These are phyloP conservation scores for Aphelocoma coerulescens DNA, from an alignment of 2,113 vertebrate genomes.

Conservation along the genomic window DNA sequence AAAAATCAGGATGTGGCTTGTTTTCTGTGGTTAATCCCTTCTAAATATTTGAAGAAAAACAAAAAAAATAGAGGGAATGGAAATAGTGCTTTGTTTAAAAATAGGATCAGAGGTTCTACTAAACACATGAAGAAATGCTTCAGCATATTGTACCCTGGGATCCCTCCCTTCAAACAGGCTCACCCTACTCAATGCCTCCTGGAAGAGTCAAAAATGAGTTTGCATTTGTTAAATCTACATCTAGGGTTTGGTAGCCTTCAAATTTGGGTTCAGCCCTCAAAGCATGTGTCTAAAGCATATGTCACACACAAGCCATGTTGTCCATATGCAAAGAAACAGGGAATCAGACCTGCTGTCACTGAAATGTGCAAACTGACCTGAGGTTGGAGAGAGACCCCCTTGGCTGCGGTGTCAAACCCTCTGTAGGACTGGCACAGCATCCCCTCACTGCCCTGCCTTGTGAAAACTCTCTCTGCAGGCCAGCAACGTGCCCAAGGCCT, in stretches of 20 bases:
- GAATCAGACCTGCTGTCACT: not conserved
- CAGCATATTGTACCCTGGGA: not conserved
- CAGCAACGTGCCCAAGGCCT: not conserved
- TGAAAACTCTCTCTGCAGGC: not conserved
- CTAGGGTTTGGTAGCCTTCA: not conserved
- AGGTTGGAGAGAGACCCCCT: not conserved
- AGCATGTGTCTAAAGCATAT: not conserved
- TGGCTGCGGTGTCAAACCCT: not conserved
- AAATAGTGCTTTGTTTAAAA: conserved; percentile 11
- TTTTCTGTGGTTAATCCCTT: not conserved
- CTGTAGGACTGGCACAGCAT: rapidly evolving
- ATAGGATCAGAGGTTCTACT: not conserved
- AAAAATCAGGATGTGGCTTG: not conserved
- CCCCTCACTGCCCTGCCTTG: not conserved
- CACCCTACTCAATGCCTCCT: not conserved
- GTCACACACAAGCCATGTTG: not conserved
- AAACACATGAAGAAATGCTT: not conserved
- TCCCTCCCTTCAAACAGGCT: not conserved
- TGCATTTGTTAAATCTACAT: not conserved
- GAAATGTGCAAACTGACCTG: not conserved
- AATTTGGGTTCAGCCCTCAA: not conserved
- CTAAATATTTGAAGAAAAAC: not conserved
- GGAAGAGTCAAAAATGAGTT: not conserved
- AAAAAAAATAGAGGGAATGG: not conserved
- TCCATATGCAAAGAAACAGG: not conserved